Conservation (phyloP, 2,888 invertebrate species). For the Hipparchia sbordonii region DNA sequence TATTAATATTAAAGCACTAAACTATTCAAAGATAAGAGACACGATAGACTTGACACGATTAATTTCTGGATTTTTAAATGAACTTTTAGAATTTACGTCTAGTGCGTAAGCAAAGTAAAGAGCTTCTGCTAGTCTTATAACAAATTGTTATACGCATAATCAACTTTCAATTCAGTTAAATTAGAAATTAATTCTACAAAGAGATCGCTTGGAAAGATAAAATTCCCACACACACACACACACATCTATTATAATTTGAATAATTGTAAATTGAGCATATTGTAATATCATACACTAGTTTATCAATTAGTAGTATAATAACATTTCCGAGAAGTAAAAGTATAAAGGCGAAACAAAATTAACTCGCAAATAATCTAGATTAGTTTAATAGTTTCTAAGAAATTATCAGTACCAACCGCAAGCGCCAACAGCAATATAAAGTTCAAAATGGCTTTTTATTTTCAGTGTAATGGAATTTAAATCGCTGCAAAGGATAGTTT, state of each 20-base stretch:
- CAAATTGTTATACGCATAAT: constrained; percentile 2
- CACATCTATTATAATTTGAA: constrained; percentile 5
- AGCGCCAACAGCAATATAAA: constrained; percentile 51
- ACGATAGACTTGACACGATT: no score
- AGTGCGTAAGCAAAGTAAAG: background rate
- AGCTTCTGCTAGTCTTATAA: constrained; percentile 1
- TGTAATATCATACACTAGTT: constrained; percentile 9
- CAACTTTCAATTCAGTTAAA: constrained; percentile 12
- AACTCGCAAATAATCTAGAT: constrained; percentile 40
- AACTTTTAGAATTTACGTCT: background rate
- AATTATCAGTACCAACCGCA: constrained; percentile 39
- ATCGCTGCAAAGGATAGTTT: constrained; percentile 67
- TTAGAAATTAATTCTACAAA: constrained; percentile 12
- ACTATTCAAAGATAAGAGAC: no score
- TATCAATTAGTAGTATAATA: constrained; percentile 21
- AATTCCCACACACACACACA: background rate
- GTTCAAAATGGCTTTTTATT: constrained; percentile 70
- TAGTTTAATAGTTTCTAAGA: constrained; percentile 40
- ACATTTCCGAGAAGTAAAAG: constrained; percentile 29
- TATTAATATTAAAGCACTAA: no score
- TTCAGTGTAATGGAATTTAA: constrained; percentile 72
- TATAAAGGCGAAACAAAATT: constrained; percentile 37
- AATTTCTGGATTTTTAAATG: no score
- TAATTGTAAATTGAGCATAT: constrained; percentile 21
- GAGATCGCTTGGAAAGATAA: constrained; percentile 4